A percentile compares a stretch with the other conserved stretches of the same genome.
These are phyloP conservation scores for Bombus polaris DNA, from an alignment of 1,140 invertebrate species.

Conservation along the genomic window DNA sequence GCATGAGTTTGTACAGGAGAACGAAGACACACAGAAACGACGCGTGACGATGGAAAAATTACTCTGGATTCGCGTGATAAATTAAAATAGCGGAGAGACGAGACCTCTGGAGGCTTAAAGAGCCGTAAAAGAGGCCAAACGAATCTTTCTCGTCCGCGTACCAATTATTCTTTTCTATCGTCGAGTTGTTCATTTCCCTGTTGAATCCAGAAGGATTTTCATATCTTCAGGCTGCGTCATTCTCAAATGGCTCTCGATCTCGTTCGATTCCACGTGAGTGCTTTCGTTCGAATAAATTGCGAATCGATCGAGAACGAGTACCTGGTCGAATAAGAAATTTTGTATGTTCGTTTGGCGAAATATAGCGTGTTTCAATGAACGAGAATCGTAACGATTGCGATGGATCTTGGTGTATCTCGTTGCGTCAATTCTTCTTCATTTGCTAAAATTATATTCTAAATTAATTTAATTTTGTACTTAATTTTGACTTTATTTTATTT, in stretches of 20 bases:
- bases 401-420: no score
- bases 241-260: neutral
- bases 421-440: no score
- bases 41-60: neutral
- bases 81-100: neutral
- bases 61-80: constrained; percentile 4
- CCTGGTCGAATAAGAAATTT: neutral
- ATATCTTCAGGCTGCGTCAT: neutral
- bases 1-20: neutral
- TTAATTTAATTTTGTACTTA: no score
- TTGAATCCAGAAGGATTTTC: constrained; percentile 5
- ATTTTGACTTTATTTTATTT: no score
- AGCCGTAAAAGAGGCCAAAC: constrained; percentile 4
- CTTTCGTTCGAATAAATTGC: neutral
- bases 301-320: neutral
- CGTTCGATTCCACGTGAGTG: neutral
- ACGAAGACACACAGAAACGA: neutral
- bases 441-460: no score
- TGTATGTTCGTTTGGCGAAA: neutral
- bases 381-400: neutral
- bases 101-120: neutral
- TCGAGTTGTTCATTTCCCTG: constrained; percentile 6
- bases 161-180: constrained; percentile 14
- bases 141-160: constrained; percentile 20
- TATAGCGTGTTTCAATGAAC: neutral